These are phyloP conservation scores for Meteorus colon DNA, from an alignment of 2,888 invertebrate genomes.

Conservation along the genomic window DNA sequence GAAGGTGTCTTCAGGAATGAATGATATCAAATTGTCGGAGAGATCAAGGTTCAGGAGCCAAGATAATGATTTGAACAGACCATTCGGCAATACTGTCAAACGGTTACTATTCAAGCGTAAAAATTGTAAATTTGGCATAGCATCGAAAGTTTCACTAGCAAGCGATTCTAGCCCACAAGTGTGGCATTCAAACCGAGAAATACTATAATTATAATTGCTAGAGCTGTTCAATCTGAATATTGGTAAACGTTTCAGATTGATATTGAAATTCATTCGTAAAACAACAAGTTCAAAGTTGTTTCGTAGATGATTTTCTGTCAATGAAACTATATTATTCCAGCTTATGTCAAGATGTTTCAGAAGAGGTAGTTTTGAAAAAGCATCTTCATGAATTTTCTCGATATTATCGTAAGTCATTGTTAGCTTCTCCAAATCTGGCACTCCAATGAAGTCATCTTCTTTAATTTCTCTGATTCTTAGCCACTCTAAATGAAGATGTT, in stretches of 20 bases:
- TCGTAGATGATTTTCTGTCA: conserved; percentile 81
- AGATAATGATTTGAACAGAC: conserved; percentile 72
- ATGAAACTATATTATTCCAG: conserved; percentile 80
- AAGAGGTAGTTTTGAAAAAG: conserved; percentile 80
- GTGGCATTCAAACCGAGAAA: conserved; percentile 83
- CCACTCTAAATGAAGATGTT: no score
- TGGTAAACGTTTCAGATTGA: conserved; percentile 81
- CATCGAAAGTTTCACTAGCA: conserved; percentile 79
- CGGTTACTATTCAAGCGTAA: conserved; percentile 81
- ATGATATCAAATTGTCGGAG: conserved; percentile 80
- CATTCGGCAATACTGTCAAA: conserved; percentile 59
- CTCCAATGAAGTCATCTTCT: conserved; percentile 79
- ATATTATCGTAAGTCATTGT: conserved; percentile 81
- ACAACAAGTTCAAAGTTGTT: conserved; percentile 82
- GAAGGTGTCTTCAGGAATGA: conserved; percentile 79
- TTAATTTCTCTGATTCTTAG: conserved; percentile 74
- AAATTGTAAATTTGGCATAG: conserved; percentile 81
- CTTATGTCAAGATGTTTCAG: conserved; percentile 84
- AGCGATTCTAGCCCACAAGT: conserved; percentile 82
- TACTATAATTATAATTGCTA: conserved; percentile 72
- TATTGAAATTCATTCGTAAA: conserved; percentile 80
- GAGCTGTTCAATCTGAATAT: conserved; percentile 78
- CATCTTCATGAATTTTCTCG: conserved; percentile 80
- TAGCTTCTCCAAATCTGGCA: conserved; percentile 80
- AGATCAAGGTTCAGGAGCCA: conserved; percentile 82